These are phyloP conservation scores for rat (Rattus norvegicus) DNA, from an alignment of 2,113 vertebrate genomes.

Conservation along the genomic window DNA sequence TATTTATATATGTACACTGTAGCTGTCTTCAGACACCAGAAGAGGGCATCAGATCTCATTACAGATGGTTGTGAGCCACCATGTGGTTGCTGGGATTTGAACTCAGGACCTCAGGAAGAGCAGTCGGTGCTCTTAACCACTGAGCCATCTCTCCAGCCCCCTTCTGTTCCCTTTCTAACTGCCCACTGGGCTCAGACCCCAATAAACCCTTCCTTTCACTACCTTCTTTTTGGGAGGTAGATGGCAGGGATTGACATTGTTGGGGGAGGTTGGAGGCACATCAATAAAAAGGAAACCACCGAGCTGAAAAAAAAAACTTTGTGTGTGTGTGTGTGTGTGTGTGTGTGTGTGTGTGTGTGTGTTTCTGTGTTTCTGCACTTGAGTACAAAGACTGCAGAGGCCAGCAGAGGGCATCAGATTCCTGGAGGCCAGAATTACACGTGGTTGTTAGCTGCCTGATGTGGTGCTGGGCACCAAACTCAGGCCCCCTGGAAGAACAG, in stretches of 20 bases:
- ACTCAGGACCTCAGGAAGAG: too few species aligned
- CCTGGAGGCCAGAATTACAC: not conserved
- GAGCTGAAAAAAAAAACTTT: slow-evolving; percentile 45
- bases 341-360: not conserved
- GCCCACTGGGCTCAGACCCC: slow-evolving; percentile 47
- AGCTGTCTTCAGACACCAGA: too few species aligned
- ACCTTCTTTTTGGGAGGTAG: slow-evolving; percentile 61
- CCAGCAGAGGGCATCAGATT: not conserved
- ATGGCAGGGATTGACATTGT: slow-evolving; percentile 70
- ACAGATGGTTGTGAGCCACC: too few species aligned
- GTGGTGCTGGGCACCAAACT: not conserved
- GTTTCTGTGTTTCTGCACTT: not conserved
- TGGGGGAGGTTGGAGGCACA: slow-evolving; percentile 58
- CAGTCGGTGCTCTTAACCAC: too few species aligned
- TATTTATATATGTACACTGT: too few species aligned
- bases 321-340: not conserved
- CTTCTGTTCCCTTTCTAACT: slow-evolving; percentile 73
- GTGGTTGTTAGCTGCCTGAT: not conserved
- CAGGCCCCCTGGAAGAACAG: not conserved
- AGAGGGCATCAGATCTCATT: too few species aligned
- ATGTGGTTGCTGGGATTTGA: too few species aligned
- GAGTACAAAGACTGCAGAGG: not conserved
- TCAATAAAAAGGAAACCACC: slow-evolving; percentile 81
- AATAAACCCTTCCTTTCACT: slow-evolving; percentile 59
- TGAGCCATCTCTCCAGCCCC: too few species aligned